A percentile compares a stretch with the other conserved stretches of the same genome.
phyloP scores from a whole-genome alignment of 2,113 vertebrate genomes.

The Agapornis roseicollis region DNA sequence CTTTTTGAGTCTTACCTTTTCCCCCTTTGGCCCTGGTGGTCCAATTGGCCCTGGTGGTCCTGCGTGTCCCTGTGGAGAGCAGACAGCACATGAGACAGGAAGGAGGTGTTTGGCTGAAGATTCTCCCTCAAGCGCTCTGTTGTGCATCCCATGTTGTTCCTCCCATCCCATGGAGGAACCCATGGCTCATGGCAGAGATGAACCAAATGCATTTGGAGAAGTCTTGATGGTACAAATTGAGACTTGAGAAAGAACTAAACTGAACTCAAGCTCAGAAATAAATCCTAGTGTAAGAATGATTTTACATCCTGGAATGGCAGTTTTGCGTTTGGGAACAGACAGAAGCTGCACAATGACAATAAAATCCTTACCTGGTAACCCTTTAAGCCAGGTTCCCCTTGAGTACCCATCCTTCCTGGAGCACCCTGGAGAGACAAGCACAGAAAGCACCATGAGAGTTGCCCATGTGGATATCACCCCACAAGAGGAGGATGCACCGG shows the following conservation, averaged over 20 bases:
- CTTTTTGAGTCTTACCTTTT: conserved; percentile 82
- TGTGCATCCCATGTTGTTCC: background rate
- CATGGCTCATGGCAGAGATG: background rate
- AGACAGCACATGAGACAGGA: background rate
- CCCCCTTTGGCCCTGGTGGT: conserved; percentile 89
- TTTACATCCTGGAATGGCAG: background rate
- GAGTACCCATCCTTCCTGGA: conserved; percentile 91
- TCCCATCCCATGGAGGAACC: background rate
- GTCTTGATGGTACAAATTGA: background rate
- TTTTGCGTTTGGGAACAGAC: background rate
- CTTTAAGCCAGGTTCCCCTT: conserved; percentile 90
- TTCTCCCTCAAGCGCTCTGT: background rate
- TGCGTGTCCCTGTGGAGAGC: conserved; percentile 84
- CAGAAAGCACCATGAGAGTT: background rate
- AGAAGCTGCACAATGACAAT: background rate
- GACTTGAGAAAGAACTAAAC: background rate
- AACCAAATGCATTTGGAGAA: background rate
- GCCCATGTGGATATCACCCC: background rate
- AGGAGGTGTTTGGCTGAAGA: background rate
- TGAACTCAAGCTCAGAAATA: background rate
- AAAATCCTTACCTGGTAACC: conserved; percentile 86
- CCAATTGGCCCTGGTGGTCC: conserved; percentile 87
- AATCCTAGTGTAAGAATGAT: background rate
- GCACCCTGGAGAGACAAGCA: conserved; percentile 78
- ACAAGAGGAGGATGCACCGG: background rate